A percentile compares a stretch with the other conserved stretches of the same genome.
phyloP scores from a whole-genome alignment of 1,140 invertebrate genomes.

The Caerostris darwini region DNA sequence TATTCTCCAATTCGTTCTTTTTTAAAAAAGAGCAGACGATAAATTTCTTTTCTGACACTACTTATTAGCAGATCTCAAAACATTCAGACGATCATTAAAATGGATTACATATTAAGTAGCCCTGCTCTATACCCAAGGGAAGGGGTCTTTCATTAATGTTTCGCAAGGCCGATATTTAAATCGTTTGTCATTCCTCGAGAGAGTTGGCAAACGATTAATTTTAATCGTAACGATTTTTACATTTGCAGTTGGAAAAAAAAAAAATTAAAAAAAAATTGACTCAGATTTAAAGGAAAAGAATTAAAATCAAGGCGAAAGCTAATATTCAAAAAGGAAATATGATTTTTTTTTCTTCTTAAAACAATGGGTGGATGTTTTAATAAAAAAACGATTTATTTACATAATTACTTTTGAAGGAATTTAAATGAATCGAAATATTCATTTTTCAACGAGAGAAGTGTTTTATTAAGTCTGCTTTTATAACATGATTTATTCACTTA shows the following conservation, averaged over 20 bases:
- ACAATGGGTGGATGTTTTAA: not conserved
- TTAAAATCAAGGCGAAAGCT: slow-evolving; percentile 4
- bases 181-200: slow-evolving; percentile 63
- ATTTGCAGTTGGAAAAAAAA: not conserved
- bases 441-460: not conserved
- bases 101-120: slow-evolving; percentile 72
- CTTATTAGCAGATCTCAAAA: slow-evolving; percentile 68
- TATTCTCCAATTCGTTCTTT: not conserved
- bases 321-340: not conserved
- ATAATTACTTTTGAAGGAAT: not conserved
- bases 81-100: slow-evolving; percentile 71
- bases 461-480: slow-evolving; percentile 13
- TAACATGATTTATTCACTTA: not conserved
- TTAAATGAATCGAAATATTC: not conserved
- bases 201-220: slow-evolving; percentile 46
- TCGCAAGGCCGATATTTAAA: slow-evolving; percentile 63
- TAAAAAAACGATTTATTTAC: slow-evolving; percentile 2
- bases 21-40: slow-evolving; percentile 31
- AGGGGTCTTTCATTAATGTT: slow-evolving; percentile 53
- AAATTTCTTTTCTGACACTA: slow-evolving; percentile 55
- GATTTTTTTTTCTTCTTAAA: slow-evolving; percentile 7
- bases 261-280: slow-evolving; percentile 3
- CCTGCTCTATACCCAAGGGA: slow-evolving; percentile 33
- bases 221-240: slow-evolving; percentile 51
- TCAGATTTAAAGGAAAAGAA: not conserved